Evolutionary conservation across 2,888 invertebrate genomes (phyloP).

Genomic region (Clunio marinus): DNA sequence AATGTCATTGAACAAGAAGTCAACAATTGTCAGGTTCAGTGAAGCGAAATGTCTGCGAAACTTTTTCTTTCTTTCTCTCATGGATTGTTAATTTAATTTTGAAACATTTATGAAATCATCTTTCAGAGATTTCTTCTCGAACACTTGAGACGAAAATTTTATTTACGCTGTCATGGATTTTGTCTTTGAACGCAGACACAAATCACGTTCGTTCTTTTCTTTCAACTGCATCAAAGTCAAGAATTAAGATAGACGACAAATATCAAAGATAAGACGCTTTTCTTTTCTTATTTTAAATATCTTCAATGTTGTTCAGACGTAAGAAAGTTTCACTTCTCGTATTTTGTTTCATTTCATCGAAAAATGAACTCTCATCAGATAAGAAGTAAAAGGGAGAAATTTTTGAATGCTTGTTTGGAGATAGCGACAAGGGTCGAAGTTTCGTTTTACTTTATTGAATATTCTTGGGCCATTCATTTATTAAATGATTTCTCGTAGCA

Average conservation of each 20-base stretch:
- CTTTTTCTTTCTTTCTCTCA: conserved; percentile 5
- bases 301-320: neutral
- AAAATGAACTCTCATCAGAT: neutral
- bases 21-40: conserved; percentile 27
- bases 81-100: conserved; percentile 8
- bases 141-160: too few species aligned
- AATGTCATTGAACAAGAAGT: neutral
- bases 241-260: conserved; percentile 22
- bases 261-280: conserved; percentile 24
- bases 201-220: conserved; percentile 9
- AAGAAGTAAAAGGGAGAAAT: neutral
- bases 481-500: conserved; percentile 1
- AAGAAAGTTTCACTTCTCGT: neutral
- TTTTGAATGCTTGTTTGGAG: neutral
- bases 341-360: conserved; percentile 6
- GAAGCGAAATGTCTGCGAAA: conserved; percentile 34
- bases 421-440: neutral
- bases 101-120: conserved; percentile 12
- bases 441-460: too few species aligned
- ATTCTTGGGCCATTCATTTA: neutral
- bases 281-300: neutral
- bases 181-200: neutral
- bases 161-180: neutral
- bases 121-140: too few species aligned
- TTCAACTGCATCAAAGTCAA: conserved; percentile 8